Evolutionary conservation across 2,888 invertebrate genomes (phyloP).

Genomic region (Stenchaetothrips biformis): DNA sequence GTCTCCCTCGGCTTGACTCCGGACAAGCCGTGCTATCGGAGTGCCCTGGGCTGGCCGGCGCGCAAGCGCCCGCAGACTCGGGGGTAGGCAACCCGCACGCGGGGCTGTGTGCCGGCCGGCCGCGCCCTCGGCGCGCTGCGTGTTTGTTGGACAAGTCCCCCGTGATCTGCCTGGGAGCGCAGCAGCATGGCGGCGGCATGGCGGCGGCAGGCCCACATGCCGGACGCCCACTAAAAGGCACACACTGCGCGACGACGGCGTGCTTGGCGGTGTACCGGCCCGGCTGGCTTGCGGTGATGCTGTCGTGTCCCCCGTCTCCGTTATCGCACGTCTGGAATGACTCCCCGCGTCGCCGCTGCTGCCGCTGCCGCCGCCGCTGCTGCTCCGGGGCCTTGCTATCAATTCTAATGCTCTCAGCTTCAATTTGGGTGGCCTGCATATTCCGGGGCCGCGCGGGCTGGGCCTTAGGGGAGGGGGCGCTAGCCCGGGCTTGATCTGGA

Average conservation of each 20-base stretch:
- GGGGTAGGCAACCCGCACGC: background rate
- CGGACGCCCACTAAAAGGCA: too few relatives aligned
- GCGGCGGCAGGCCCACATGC: too few relatives aligned
- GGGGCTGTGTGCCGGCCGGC: background rate
- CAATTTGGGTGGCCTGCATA: background rate
- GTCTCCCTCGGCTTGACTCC: background rate
- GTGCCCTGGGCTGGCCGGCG: background rate
- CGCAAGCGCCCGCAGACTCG: background rate
- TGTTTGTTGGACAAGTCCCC: background rate
- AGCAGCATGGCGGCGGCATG: too few relatives aligned
- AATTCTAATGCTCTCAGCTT: background rate
- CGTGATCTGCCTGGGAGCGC: too few relatives aligned
- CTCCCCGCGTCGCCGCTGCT: too few relatives aligned
- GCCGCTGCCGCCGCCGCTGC: background rate
- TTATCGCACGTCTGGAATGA: too few relatives aligned
- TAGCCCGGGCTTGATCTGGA: background rate
- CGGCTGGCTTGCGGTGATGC: too few relatives aligned
- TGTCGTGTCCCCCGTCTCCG: too few relatives aligned
- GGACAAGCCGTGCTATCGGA: background rate
- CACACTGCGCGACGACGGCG: too few relatives aligned
- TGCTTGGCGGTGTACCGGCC: too few relatives aligned
- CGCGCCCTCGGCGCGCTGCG: background rate
- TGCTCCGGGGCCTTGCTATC: background rate
- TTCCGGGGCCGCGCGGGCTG: background rate
- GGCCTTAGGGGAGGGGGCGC: background rate